A percentile compares a stretch with the other conserved stretches of the same genome.
These are phyloP conservation scores for Oryzias curvinotus DNA, from an alignment of 2,113 vertebrate species.

Conservation along the genomic window DNA sequence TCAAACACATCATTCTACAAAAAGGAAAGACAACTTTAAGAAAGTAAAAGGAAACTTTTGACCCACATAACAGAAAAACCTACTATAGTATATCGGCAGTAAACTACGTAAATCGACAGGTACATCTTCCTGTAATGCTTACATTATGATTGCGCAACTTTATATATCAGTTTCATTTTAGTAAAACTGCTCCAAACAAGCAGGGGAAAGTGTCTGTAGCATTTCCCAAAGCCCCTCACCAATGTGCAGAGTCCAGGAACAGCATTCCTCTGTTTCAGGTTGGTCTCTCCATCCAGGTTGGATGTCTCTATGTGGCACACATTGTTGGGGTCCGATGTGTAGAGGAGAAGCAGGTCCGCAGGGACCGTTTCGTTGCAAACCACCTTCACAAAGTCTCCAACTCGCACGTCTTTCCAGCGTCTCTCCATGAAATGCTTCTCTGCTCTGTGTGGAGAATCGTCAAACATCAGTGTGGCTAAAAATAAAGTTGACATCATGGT, in stretches of 20 bases:
- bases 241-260: slow-evolving; percentile 55
- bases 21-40: slow-evolving; percentile 3
- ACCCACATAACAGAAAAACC: slow-evolving; percentile 3
- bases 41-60: slow-evolving; percentile 4
- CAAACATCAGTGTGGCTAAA: not conserved
- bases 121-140: not conserved
- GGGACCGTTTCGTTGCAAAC: slow-evolving; percentile 88
- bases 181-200: too few relatives aligned
- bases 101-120: slow-evolving; percentile 10
- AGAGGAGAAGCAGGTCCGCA: slow-evolving; percentile 89
- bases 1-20: slow-evolving; percentile 66
- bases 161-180: too few relatives aligned
- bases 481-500: too few relatives aligned
- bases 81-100: not conserved
- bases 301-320: slow-evolving; percentile 89
- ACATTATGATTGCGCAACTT: too few relatives aligned
- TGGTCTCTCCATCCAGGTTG: slow-evolving; percentile 93
- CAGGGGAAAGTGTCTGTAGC: too few relatives aligned
- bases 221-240: slow-evolving; percentile 48
- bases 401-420: slow-evolving; percentile 87
- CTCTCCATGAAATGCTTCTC: slow-evolving; percentile 77
- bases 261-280: slow-evolving; percentile 86
- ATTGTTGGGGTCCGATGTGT: slow-evolving; percentile 84
- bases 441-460: slow-evolving; percentile 68
- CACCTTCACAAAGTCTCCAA: slow-evolving; percentile 91